A percentile compares a stretch with the other conserved stretches of the same genome.
Conservation (phyloP, 2,113 vertebrate genomes). For the Stigmatopora nigra region DNA sequence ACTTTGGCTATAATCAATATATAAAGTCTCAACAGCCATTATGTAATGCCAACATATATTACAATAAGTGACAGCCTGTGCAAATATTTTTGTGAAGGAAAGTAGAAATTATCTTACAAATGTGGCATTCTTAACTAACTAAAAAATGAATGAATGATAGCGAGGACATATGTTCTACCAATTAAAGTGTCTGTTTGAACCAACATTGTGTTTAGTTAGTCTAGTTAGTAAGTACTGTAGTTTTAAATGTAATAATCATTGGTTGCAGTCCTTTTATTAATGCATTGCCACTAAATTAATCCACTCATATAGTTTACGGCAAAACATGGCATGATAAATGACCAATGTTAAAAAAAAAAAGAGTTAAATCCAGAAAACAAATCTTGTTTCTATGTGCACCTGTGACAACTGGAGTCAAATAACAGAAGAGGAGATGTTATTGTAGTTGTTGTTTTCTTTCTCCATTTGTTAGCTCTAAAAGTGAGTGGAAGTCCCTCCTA, state of each 20-base stretch:
- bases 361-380: background rate
- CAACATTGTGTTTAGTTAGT: background rate
- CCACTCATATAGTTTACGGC: background rate
- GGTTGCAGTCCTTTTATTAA: background rate
- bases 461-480: slow-evolving; percentile 56
- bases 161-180: background rate
- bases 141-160: background rate
- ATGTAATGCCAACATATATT: too few species aligned
- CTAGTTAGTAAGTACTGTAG: background rate
- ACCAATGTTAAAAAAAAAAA: background rate
- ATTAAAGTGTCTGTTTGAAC: background rate
- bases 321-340: background rate
- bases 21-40: too few species aligned
- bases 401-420: slow-evolving; percentile 43
- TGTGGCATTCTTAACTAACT: background rate
- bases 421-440: slow-evolving; percentile 48
- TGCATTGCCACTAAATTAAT: background rate
- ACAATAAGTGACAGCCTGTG: too few species aligned
- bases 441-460: slow-evolving; percentile 69
- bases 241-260: background rate
- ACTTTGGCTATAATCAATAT: too few species aligned
- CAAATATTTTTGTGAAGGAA: too few species aligned
- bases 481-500: slow-evolving; percentile 57
- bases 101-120: too few species aligned
- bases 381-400: slow-evolving; percentile 14